phyloP scores from a whole-genome alignment of 2,888 invertebrate species.

The Plemyria rubiginata region DNA sequence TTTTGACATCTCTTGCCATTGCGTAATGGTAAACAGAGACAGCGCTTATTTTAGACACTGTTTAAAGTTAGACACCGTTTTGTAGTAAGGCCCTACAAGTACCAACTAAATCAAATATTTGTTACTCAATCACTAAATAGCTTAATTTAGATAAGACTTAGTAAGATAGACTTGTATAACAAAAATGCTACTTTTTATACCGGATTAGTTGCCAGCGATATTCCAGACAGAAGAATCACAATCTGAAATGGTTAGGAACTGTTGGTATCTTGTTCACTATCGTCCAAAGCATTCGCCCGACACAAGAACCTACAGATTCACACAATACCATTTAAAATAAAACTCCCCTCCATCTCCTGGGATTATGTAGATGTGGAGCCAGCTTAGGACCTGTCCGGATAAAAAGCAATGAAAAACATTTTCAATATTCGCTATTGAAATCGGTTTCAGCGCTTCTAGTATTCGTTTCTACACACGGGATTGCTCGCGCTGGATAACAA shows the following conservation, averaged over 20 bases:
- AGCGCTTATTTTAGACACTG: too few relatives aligned
- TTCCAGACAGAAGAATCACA: background rate
- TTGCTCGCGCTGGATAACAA: too few relatives aligned
- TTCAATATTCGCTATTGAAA: slow-evolving; percentile 11
- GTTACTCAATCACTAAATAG: too few relatives aligned
- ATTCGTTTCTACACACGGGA: background rate
- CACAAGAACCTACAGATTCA: slow-evolving; percentile 4
- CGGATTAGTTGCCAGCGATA: too few relatives aligned
- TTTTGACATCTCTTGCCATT: too few relatives aligned
- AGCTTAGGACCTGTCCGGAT: slow-evolving; percentile 33
- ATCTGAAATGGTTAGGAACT: background rate
- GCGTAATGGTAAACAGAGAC: too few relatives aligned
- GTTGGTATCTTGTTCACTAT: background rate
- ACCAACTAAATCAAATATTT: too few relatives aligned
- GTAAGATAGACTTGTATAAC: too few relatives aligned
- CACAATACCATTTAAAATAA: slow-evolving; percentile 19
- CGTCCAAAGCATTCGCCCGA: background rate
- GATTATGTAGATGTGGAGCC: slow-evolving; percentile 44
- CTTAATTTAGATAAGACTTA: too few relatives aligned
- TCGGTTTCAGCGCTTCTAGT: background rate
- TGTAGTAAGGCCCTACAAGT: too few relatives aligned
- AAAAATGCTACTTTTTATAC: too few relatives aligned
- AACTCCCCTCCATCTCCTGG: slow-evolving; percentile 29
- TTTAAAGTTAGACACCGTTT: too few relatives aligned
- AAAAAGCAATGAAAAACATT: slow-evolving; percentile 12